These are phyloP conservation scores for Florisuga fusca DNA, from an alignment of 2,797 vertebrate species.

Conservation along the genomic window DNA sequence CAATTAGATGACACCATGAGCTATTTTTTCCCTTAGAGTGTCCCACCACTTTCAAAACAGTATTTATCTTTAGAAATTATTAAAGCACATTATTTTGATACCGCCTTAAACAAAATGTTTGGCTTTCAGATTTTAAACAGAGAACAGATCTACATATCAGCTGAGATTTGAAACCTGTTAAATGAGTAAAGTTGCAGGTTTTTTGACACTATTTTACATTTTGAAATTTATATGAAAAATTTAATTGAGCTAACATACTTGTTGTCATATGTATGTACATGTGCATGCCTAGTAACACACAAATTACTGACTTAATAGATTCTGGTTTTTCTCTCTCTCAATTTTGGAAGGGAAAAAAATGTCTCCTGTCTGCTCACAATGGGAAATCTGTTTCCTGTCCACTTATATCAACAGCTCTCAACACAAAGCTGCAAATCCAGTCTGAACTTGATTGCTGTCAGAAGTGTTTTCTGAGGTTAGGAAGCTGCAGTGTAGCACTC, in stretches of 20 bases:
- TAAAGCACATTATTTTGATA: constrained; percentile 22
- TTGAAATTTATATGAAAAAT: neutral
- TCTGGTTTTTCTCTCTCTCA: constrained; percentile 20
- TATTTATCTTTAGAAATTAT: constrained; percentile 20
- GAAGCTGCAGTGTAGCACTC: neutral
- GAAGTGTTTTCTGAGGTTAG: constrained; percentile 18
- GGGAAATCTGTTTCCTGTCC: constrained; percentile 11
- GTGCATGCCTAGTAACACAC: neutral
- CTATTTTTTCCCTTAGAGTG: neutral
- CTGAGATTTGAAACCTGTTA: neutral
- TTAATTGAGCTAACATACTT: neutral
- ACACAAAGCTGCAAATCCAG: neutral
- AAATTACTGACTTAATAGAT: neutral
- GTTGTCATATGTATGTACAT: neutral
- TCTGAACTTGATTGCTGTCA: constrained; percentile 4
- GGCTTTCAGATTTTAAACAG: neutral
- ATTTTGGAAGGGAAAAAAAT: neutral
- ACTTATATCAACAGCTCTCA: neutral
- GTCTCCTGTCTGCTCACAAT: neutral
- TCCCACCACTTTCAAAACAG: constrained; percentile 1
- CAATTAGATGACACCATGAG: constrained; percentile 34
- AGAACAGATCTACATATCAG: rapidly evolving
- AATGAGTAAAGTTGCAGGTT: neutral
- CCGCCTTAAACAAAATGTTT: neutral
- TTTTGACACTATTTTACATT: neutral